Conservation (phyloP, 1,140 invertebrate genomes). For the Pogonomyrmex californicus region DNA sequence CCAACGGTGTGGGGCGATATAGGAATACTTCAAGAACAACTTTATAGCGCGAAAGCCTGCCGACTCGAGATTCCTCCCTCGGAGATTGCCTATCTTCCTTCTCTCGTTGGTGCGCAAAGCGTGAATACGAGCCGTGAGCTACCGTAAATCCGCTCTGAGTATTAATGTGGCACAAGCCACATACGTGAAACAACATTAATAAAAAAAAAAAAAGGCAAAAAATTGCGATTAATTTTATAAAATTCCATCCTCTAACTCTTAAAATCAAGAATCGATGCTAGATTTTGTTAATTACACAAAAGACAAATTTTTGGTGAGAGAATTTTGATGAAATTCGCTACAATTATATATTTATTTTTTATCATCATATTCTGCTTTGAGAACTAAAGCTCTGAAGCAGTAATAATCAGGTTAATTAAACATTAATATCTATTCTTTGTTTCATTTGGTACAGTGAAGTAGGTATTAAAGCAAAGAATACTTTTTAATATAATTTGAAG, state of each 20-base stretch:
- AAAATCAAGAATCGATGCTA: background rate
- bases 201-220: constrained; percentile 6
- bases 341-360: background rate
- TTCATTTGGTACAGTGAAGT: no score
- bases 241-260: background rate
- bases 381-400: no score
- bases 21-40: constrained; percentile 85
- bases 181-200: background rate
- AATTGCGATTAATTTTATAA: background rate
- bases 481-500: background rate
- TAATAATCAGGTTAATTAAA: no score
- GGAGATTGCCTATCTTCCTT: constrained; percentile 35
- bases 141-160: background rate
- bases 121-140: constrained; percentile 21
- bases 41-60: constrained; percentile 74
- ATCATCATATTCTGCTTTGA: no score
- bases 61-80: constrained; percentile 48
- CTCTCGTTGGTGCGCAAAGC: background rate
- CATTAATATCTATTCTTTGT: no score
- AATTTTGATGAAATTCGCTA: background rate
- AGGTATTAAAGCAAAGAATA: background rate
- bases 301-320: background rate
- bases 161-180: constrained; percentile 3
- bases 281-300: background rate
- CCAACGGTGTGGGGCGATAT: constrained; percentile 81